Conservation (phyloP, 2,797 vertebrate genomes). For the Malacoraja senta region DNA sequence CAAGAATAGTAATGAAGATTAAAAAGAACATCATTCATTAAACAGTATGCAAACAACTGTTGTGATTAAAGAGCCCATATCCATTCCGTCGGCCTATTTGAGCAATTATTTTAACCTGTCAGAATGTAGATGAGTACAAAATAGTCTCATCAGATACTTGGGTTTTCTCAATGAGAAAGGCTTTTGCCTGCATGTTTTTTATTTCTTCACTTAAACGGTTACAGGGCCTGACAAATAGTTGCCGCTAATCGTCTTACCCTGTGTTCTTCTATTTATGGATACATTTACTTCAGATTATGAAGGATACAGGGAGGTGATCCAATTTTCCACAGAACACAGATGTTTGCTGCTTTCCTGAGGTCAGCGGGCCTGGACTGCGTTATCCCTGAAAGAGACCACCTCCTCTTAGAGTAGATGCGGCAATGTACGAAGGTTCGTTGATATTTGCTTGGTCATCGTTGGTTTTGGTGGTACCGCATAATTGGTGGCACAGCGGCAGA, state of each 20-base stretch:
- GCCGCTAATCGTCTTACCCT: neutral
- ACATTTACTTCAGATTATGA: neutral
- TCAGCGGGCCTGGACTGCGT: neutral
- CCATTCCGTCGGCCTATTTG: constrained; percentile 13
- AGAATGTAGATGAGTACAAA: constrained; percentile 5
- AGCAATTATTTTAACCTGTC: constrained; percentile 32
- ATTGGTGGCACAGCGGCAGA: too few species aligned
- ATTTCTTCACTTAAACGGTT: neutral
- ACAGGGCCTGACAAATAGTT: neutral
- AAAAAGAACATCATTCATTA: constrained; percentile 37
- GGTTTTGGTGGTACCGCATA: neutral
- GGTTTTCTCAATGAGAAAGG: neutral
- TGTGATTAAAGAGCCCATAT: constrained; percentile 28
- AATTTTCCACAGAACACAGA: neutral
- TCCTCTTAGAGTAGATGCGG: neutral
- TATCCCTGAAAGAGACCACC: too few species aligned
- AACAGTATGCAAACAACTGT: constrained; percentile 18
- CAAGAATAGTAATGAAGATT: constrained; percentile 25
- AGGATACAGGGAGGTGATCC: neutral
- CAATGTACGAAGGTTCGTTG: neutral
- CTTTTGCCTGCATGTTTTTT: neutral
- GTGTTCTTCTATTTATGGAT: neutral
- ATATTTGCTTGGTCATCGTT: neutral
- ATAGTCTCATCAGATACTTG: constrained; percentile 19
- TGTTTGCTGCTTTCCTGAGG: neutral